Percentiles rank a stretch among this genome's conserved stretches.
phyloP scores from a whole-genome alignment of 2,888 invertebrate species.

The Tetrapedia diversipes region DNA sequence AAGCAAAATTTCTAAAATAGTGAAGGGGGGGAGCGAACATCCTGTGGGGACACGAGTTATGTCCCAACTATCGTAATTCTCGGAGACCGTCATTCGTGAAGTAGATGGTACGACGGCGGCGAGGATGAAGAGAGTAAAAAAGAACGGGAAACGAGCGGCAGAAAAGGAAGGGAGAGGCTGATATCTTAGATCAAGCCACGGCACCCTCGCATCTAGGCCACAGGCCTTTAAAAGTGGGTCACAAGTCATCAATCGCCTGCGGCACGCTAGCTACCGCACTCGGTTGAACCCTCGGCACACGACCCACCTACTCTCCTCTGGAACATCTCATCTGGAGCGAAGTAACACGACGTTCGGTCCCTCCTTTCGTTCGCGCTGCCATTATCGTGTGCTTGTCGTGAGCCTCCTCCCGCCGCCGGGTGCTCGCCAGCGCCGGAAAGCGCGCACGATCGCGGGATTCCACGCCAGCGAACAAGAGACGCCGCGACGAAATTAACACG shows the following conservation, averaged over 20 bases:
- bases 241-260: slow-evolving; percentile 79
- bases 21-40: background rate
- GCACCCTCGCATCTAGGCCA: slow-evolving; percentile 80
- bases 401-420: slow-evolving; percentile 1
- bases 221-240: slow-evolving; percentile 77
- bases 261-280: slow-evolving; percentile 66
- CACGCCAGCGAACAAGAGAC: slow-evolving; percentile 11
- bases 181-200: slow-evolving; percentile 68
- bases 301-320: slow-evolving; percentile 59
- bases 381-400: slow-evolving; percentile 26
- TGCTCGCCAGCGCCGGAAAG: slow-evolving; percentile 11
- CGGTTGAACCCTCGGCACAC: slow-evolving; percentile 54
- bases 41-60: slow-evolving; percentile 18
- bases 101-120: slow-evolving; percentile 29
- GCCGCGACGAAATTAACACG: slow-evolving; percentile 31
- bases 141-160: slow-evolving; percentile 36
- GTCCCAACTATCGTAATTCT: slow-evolving; percentile 4
- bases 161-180: slow-evolving; percentile 56
- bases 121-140: slow-evolving; percentile 39
- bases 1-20: slow-evolving; percentile 6
- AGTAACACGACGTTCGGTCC: slow-evolving; percentile 52
- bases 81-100: slow-evolving; percentile 41
- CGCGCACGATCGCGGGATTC: slow-evolving; percentile 37
- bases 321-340: slow-evolving; percentile 62
- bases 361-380: slow-evolving; percentile 28